Evolutionary conservation across 2,797 vertebrate species (phyloP).

Genomic region (Gymnothorax javanicus): DNA sequence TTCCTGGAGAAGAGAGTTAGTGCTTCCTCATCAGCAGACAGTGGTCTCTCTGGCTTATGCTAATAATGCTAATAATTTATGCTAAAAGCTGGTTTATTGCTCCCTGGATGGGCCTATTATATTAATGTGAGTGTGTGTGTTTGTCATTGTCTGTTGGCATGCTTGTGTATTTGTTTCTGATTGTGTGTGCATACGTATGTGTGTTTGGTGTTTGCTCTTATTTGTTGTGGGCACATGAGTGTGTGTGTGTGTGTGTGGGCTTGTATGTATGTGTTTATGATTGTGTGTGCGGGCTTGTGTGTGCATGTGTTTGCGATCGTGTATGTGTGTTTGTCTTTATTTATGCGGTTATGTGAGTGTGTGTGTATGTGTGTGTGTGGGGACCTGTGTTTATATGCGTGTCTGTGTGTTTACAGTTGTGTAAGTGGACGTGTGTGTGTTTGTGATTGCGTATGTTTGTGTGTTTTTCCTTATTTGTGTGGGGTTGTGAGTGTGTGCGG

Average conservation of each 20-base stretch:
- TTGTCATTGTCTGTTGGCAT: background rate
- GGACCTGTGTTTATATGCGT: constrained; percentile 1
- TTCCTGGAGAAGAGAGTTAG: background rate
- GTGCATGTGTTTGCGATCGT: no score
- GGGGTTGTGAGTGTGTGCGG: background rate
- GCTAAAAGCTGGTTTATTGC: background rate
- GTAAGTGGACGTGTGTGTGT: background rate
- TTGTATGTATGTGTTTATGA: background rate
- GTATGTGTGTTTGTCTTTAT: no score
- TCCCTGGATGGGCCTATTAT: background rate
- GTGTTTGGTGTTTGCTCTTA: background rate
- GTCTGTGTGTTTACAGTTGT: background rate
- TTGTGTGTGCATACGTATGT: background rate
- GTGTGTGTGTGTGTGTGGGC: constrained; percentile 2
- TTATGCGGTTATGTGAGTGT: no score
- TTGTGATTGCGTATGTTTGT: background rate
- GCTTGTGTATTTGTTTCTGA: background rate
- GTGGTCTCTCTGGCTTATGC: background rate
- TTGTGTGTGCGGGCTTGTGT: background rate
- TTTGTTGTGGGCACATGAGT: background rate
- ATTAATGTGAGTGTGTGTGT: background rate
- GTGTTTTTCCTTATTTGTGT: background rate
- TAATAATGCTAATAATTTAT: no score
- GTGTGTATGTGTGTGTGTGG: background rate
- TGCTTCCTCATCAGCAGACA: background rate